phyloP scores from a whole-genome alignment of 1,140 invertebrate species.

The Hyposmocoma kahamanoa region DNA sequence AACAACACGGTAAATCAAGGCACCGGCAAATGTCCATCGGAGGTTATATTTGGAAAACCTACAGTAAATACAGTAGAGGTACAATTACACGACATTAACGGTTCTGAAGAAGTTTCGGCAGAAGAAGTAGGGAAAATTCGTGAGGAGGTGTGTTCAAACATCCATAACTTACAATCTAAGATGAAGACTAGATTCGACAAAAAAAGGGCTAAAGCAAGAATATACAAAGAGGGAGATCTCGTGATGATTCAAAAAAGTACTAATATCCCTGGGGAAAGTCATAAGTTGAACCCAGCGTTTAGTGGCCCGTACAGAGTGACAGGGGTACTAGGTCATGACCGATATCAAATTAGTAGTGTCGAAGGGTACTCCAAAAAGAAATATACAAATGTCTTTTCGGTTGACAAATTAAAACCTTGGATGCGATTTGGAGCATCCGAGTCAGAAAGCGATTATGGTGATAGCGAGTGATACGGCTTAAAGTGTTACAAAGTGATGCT shows the following conservation, averaged over 20 bases:
- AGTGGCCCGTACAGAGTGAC: not conserved
- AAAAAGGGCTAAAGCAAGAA: not conserved
- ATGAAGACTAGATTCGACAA: not conserved
- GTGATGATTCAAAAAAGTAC: not conserved
- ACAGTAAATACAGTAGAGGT: not conserved
- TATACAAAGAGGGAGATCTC: not conserved
- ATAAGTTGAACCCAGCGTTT: not conserved
- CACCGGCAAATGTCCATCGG: not conserved
- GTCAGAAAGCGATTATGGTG: not conserved
- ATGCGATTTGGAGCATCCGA: not conserved
- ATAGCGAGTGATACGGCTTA: not conserved
- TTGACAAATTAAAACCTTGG: not conserved
- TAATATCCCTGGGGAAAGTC: not conserved
- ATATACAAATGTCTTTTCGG: not conserved
- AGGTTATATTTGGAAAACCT: not conserved
- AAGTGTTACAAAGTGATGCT: too few species aligned
- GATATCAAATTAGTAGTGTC: not conserved
- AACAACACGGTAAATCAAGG: conserved; percentile 3
- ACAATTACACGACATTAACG: not conserved
- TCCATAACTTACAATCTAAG: not conserved
- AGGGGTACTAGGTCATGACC: not conserved
- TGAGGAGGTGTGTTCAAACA: not conserved
- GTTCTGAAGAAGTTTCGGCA: not conserved
- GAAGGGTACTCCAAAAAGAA: not conserved
- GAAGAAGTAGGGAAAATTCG: not conserved